Percentiles rank a stretch among this genome's conserved stretches.
phyloP scores from a whole-genome alignment of 2,113 vertebrate genomes.

The Charina bottae region DNA sequence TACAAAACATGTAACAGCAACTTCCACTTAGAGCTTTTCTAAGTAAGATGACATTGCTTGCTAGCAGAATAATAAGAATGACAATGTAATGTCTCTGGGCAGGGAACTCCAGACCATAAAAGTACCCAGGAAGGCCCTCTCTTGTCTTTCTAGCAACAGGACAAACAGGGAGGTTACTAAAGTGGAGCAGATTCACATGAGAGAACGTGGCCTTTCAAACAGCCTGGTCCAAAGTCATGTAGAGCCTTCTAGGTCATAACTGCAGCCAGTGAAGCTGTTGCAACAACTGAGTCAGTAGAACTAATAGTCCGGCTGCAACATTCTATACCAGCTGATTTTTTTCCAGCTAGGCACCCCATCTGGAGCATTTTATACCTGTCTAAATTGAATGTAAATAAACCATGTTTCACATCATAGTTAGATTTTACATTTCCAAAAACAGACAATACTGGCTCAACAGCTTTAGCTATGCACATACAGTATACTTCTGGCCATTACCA shows the following conservation, averaged over 20 bases:
- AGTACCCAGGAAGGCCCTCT: background rate
- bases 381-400: background rate
- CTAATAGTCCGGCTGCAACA: background rate
- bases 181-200: background rate
- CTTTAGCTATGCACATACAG: background rate
- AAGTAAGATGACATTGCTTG: background rate
- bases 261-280: too few species aligned
- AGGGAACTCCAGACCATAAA: background rate
- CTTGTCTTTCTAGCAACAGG: background rate
- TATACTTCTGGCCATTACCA: background rate
- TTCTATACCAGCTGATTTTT: background rate
- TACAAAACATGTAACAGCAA: background rate
- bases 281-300: too few species aligned
- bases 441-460: background rate
- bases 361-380: background rate
- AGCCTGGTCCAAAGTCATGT: background rate
- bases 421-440: background rate
- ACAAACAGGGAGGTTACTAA: background rate
- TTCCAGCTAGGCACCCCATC: background rate
- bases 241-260: too few species aligned
- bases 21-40: background rate
- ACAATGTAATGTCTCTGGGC: background rate
- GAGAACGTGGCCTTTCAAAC: background rate
- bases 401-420: background rate
- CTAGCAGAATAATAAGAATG: background rate